Percentiles rank a stretch among this genome's conserved stretches.
phyloP scores from a whole-genome alignment of 1,140 invertebrate genomes.

The Hypsibius dujardini region DNA sequence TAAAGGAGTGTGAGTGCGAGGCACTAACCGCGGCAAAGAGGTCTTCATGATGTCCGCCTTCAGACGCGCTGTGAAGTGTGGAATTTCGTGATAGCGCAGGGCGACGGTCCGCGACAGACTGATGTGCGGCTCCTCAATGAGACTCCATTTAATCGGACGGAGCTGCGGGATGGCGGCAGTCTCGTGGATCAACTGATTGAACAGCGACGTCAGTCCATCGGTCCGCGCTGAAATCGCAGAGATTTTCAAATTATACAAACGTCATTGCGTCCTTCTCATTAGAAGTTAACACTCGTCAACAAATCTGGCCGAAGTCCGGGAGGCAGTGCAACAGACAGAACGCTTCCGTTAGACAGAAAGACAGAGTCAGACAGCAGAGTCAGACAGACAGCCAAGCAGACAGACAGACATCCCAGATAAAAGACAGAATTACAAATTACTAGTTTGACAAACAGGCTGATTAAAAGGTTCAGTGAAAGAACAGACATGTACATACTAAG shows the following conservation, averaged over 20 bases:
- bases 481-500: too few relatives aligned
- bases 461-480: too few relatives aligned
- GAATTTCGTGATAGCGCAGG: slow-evolving; percentile 13
- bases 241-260: not conserved
- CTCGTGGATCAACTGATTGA: not conserved
- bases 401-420: too few relatives aligned
- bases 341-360: too few relatives aligned
- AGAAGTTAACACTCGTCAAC: not conserved
- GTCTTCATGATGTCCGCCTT: slow-evolving; percentile 1
- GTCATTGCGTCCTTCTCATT: not conserved
- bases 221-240: slow-evolving; percentile 7
- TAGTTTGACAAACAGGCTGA: too few relatives aligned
- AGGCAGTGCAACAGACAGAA: too few relatives aligned
- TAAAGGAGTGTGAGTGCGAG: not conserved
- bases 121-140: slow-evolving; percentile 10
- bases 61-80: slow-evolving; percentile 6
- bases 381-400: too few relatives aligned
- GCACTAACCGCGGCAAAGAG: not conserved
- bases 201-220: not conserved
- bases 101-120: slow-evolving; percentile 10
- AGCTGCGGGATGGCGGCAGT: not conserved
- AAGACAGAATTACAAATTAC: too few relatives aligned
- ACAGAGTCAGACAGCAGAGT: too few relatives aligned
- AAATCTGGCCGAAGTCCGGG: too few relatives aligned
- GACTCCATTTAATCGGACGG: not conserved